Evolutionary conservation across 2,888 invertebrate species (phyloP).

Genomic region (Physocephala rufipes): DNA sequence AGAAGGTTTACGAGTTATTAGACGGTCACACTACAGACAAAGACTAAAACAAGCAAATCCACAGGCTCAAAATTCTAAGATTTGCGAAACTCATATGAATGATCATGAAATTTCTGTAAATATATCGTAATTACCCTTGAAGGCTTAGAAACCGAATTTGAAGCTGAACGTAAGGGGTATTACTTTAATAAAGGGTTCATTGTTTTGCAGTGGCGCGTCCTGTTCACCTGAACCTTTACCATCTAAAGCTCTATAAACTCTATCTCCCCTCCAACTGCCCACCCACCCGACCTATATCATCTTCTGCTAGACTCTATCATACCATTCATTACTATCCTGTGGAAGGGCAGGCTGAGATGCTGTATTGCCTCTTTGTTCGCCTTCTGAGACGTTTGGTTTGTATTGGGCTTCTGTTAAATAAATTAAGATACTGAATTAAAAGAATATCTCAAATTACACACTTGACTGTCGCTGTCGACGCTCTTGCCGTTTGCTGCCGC

Average conservation of each 20-base stretch:
- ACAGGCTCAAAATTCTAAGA: background rate
- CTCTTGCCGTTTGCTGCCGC: slow-evolving; percentile 19
- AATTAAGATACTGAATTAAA: slow-evolving; percentile 53
- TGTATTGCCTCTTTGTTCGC: slow-evolving; percentile 34
- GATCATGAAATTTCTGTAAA: too few species aligned
- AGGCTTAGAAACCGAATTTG: slow-evolving; percentile 3
- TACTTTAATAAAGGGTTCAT: slow-evolving; percentile 7
- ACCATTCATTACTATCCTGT: background rate
- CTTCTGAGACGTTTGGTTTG: slow-evolving; percentile 35
- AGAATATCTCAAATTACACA: slow-evolving; percentile 64
- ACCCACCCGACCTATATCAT: too few species aligned
- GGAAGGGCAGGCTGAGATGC: slow-evolving; percentile 23
- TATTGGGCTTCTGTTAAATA: slow-evolving; percentile 46
- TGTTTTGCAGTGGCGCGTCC: slow-evolving; percentile 27
- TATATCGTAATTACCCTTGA: slow-evolving; percentile 31
- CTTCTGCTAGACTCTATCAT: slow-evolving; percentile 9
- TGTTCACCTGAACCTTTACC: slow-evolving; percentile 27
- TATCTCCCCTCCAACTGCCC: background rate
- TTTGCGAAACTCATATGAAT: too few species aligned
- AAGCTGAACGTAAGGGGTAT: slow-evolving; percentile 10
- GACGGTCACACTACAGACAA: too few species aligned
- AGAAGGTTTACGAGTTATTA: too few species aligned
- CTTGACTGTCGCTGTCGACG: slow-evolving; percentile 53
- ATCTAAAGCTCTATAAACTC: slow-evolving; percentile 13
- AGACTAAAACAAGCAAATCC: background rate